Conservation (phyloP, 2,797 vertebrate genomes). For the Halcyon chelicuti region DNA sequence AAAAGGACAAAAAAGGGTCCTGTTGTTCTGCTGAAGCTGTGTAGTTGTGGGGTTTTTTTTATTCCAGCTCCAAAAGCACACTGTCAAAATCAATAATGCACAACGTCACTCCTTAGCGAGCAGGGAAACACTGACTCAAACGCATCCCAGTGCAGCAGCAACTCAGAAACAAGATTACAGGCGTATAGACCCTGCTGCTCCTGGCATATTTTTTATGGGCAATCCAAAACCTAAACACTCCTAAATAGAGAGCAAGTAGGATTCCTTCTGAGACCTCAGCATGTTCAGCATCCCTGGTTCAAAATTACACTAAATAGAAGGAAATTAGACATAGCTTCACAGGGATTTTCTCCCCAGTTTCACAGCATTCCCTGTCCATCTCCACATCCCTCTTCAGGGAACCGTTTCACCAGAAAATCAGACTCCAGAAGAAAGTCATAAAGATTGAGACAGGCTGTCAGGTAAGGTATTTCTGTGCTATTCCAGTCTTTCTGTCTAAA, state of each 20-base stretch:
- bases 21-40: not conserved
- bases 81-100: conserved; percentile 25
- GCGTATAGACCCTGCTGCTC: not conserved
- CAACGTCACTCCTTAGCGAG: not conserved
- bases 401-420: not conserved
- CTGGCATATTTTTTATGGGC: not conserved
- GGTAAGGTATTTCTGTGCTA: not conserved
- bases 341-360: not conserved
- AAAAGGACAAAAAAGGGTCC: not conserved
- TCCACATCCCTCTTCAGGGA: not conserved
- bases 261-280: not conserved
- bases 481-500: not conserved
- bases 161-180: conserved; percentile 26
- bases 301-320: not conserved
- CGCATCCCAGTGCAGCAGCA: not conserved
- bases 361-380: not conserved
- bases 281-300: not conserved
- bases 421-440: not conserved
- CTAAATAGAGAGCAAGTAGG: not conserved
- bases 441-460: not conserved
- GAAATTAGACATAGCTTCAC: not conserved
- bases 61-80: not conserved
- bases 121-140: not conserved
- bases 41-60: not conserved
- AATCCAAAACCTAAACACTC: not conserved